Evolutionary conservation across 1,140 invertebrate genomes (phyloP), one percentile per base, ranked within the genome.

Genomic region (Probaryconus sp.): DNA sequence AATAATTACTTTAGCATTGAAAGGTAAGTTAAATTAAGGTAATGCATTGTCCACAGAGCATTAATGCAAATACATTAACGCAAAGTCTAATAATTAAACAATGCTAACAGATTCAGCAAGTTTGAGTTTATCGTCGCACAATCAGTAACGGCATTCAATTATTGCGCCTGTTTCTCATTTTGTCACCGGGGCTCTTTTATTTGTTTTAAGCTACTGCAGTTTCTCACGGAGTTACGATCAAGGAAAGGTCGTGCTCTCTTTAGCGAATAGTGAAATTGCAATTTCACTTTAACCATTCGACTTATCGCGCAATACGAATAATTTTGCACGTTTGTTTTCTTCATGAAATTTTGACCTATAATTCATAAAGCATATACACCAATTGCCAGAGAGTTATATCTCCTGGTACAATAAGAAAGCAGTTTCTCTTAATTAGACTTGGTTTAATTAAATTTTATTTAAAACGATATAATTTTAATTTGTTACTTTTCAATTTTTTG

Each of bases 181-280:
- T 18, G 40, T 56, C 37, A 55, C 35, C 14, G 28, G 28, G 11
- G 13, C 48, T 17, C 38, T 53, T 51, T 69, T 55, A 55, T 47
- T 24, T 24, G 21, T 24, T 24, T 14, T 9, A 5, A 21, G 18
- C 0, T 0, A 14, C 51, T 47, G 18, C 9, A 2, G 43, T 61
- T 68, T 74, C 71, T 68, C 61, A 68, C 61, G 63, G 58, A 30
- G 38, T 73, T 67, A 63, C 33, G 63, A 33, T 11, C 45, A 37
- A 74, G 56, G 35, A 74, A 68, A 74, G 71, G 71, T 63, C 63
- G 63, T 68, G 56, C 63, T 65, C 64, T 69, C 64, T 75, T 75
- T 75, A 24, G 51, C 51, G 60, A 58, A 37, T 65, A 72, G 71
- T 75, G 71, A 68, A 75, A 75, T 75, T 75, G 63, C 56, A 75